Base-by-base conservation (phyloP, 1,140 invertebrate genomes). In the Tetramorium alpestre region DNA sequence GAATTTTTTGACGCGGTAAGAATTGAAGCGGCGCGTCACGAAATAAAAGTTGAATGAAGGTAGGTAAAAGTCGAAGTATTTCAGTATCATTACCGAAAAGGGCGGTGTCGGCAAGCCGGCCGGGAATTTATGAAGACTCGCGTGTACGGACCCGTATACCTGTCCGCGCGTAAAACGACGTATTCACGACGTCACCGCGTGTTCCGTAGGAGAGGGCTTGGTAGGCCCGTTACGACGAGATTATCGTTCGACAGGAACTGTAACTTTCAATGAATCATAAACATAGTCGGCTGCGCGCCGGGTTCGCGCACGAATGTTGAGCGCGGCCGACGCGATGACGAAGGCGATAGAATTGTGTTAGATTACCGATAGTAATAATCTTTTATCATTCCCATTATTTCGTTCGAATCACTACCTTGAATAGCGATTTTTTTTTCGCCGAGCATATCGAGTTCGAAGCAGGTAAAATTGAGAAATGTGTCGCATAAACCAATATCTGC, bases 11-110 rank as follows among this genome's bases (percentile, higher is more conserved):
- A 82, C 18, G 41, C 58, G 47, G 25, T 75, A 75, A 58, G 58
- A 18, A 38, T 49, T 47, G 41, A 54, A 33, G 28, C 67, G 49
- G 18, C 38, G 54, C 51, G 10, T 75, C 69, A 25, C 62, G 28
- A 38, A 10, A 54, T 67, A 56, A 75, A 54, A 47, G 54, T 47
- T 72, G 54, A 28, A 49, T 33, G 25, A 13, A 54, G 41, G 54
- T 22, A 18, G 78, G 73, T 72, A 58, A 84, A 60, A 75, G 69
- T 60, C 69, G 3, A 60, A 60, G 72, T 84, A 75, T 84, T 84
- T 84, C 56, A 84, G 54, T 84, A 84, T 73, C 80, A 84, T 75
- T 73, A 56, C 25, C 41, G 80, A 73, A 84, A 84, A 84, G 28
- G 56, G 69, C 80, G 80, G 54, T 25, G 69, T 47, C 69, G 69